Evolutionary conservation across 2,888 invertebrate species (phyloP), one percentile per base, ranked within the genome.

Genomic region (Drosophila pseudotalamancana): DNA sequence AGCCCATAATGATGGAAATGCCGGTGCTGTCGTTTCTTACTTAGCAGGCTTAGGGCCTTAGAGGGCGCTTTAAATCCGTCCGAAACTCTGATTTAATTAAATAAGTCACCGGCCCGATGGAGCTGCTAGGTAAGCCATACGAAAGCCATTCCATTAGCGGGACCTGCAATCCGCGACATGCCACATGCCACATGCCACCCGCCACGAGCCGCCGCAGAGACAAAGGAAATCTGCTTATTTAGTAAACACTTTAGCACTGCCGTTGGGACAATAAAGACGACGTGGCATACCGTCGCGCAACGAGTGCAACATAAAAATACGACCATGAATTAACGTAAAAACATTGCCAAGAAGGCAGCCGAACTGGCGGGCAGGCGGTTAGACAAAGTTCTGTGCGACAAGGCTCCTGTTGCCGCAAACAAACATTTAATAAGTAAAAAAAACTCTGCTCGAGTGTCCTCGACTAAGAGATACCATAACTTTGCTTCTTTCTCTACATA

Each of bases 291-390:
- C 67, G 66, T 59, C 62, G 70, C 68, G 46, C 81, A 69, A 65
- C 71, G 80, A 79, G 80, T 79, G 88, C 88, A 85, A 76, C 88
- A 83, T 78, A 89, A 87, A 88, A 88, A 85, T 78, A 80, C 78
- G 79, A 80, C 78, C 87, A 83, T 81, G 88, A 89, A 89, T 88
- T 88, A 88, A 83, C 83, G 83, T 87, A 82, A 78, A 85, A 88
- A 87, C 88, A 89, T 77, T 84, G 80, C 87, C 85, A 74, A 76
- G 81, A 77, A 68, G 72, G 72, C 69, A 72, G 71, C 32, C 55
- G 21, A 45, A 32, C 42, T 16, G 27, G 6, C 9, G n/a, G 29
- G 3, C 21, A 31, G 29, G 6, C 21, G 25, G 34, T 34, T 18
- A 31, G 59, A 19, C 32, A 37, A 27, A 39, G 14, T 55, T 25